Conservation (phyloP, 2,113 vertebrate genomes). For the Archilochus colubris region DNA sequence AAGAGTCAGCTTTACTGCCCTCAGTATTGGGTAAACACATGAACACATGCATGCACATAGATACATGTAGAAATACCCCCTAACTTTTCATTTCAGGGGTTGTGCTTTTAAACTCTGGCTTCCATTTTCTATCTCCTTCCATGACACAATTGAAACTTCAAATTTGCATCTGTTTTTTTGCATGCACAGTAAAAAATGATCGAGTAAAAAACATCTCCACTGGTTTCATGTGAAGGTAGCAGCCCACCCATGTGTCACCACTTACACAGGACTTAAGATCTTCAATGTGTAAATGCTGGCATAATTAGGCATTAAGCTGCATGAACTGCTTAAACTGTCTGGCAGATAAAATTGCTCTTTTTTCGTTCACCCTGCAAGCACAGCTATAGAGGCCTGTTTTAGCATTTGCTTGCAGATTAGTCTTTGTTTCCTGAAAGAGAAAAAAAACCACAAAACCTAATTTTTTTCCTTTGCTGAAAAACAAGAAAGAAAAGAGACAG, state of each 20-base stretch:
- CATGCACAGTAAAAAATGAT: accelerated
- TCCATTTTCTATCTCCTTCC: background rate
- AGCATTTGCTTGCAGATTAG: background rate
- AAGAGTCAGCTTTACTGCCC: background rate
- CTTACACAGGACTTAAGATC: background rate
- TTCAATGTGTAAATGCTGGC: background rate
- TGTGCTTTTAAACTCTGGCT: background rate
- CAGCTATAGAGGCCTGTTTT: background rate
- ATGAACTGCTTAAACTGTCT: background rate
- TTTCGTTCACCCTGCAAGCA: background rate
- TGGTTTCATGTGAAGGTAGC: background rate
- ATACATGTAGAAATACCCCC: accelerated
- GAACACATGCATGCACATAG: background rate
- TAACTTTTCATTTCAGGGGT: background rate
- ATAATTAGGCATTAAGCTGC: background rate
- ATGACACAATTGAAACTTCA: background rate
- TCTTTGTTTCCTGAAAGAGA: background rate
- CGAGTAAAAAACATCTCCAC: background rate
- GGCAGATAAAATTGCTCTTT: background rate
- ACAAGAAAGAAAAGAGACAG: background rate
- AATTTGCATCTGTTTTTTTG: background rate
- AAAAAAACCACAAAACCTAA: background rate
- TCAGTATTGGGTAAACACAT: background rate
- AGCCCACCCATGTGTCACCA: background rate
- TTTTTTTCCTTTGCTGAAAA: background rate